phyloP scores from a whole-genome alignment of 2,113 vertebrate genomes.

The Pelecanus crispus region DNA sequence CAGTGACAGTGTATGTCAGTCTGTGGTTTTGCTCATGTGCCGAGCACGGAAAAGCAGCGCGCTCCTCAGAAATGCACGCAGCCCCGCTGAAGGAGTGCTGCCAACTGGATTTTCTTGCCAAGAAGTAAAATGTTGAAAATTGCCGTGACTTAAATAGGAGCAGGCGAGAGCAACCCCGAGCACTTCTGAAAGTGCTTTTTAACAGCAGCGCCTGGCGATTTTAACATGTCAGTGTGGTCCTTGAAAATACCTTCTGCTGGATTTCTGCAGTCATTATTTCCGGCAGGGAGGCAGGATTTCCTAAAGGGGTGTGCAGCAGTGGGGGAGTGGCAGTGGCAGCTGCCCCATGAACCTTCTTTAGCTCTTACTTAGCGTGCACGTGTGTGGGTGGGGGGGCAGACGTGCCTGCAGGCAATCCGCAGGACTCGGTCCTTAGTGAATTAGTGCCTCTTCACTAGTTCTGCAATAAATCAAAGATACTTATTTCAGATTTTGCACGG shows the following conservation, averaged over 20 bases:
- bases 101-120: background rate
- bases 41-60: rapidly evolving
- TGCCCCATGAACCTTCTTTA: background rate
- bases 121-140: background rate
- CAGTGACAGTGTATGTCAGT: background rate
- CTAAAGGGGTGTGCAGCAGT: background rate
- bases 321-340: background rate
- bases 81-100: background rate
- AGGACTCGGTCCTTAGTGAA: background rate
- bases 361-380: background rate
- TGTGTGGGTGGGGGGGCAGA: too few species aligned
- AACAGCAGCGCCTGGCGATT: background rate
- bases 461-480: background rate
- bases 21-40: background rate
- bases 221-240: background rate
- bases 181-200: background rate
- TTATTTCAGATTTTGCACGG: background rate
- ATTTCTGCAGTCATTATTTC: background rate
- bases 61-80: rapidly evolving
- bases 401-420: background rate
- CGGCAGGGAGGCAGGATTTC: background rate
- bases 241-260: background rate
- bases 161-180: rapidly evolving
- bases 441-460: background rate
- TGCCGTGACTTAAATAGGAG: background rate